phyloP scores from a whole-genome alignment of 1,140 invertebrate species.

The Lucilia cuprina region DNA sequence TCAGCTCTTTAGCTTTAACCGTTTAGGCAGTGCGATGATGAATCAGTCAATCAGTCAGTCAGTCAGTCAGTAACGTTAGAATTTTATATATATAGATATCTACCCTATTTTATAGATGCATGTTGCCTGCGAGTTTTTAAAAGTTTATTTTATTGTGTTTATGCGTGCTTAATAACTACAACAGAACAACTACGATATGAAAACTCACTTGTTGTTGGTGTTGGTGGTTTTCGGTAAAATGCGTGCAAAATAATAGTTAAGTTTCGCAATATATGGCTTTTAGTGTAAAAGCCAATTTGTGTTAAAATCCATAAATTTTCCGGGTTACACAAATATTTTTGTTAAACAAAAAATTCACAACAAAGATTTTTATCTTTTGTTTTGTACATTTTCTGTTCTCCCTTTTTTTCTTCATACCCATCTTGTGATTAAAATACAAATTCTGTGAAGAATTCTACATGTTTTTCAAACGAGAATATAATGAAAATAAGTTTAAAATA shows the following conservation, averaged over 20 bases:
- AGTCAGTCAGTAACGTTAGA: too few species aligned
- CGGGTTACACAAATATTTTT: not conserved
- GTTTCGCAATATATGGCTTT: not conserved
- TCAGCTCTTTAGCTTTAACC: too few species aligned
- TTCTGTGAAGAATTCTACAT: not conserved
- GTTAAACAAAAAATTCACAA: not conserved
- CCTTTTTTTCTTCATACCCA: not conserved
- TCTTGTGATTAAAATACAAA: not conserved
- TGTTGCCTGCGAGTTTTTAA: too few species aligned
- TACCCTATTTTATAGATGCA: too few species aligned
- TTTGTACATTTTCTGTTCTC: not conserved
- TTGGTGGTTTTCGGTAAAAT: not conserved
- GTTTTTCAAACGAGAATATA: not conserved
- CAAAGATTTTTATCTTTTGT: not conserved
- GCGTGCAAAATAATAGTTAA: not conserved
- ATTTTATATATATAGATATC: too few species aligned
- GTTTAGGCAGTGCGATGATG: too few species aligned
- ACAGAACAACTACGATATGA: too few species aligned
- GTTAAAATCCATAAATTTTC: slow-evolving; percentile 1
- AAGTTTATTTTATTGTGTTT: too few species aligned
- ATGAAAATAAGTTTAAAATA: not conserved
- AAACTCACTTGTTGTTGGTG: too few species aligned
- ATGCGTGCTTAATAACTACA: too few species aligned
- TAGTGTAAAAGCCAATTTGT: slow-evolving; percentile 16
- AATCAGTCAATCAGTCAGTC: too few species aligned